These are phyloP conservation scores for Cygnus buccinator DNA, from an alignment of 2,113 vertebrate genomes.

Conservation along the genomic window DNA sequence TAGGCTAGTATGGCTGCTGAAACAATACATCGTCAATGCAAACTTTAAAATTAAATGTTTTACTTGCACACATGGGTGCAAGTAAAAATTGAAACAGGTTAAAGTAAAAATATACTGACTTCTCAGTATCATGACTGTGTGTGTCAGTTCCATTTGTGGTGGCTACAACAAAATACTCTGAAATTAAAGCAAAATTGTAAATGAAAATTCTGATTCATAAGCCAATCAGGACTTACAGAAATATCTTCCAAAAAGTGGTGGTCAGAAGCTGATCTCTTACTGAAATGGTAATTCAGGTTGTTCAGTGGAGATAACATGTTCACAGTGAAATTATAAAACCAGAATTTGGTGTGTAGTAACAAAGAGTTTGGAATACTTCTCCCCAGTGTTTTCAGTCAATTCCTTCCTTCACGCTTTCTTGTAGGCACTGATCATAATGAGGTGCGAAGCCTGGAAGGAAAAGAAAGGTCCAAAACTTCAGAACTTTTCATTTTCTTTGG, in stretches of 20 bases:
- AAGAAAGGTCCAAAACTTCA: background rate
- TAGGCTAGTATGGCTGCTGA: background rate
- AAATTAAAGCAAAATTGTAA: background rate
- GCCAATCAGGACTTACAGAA: background rate
- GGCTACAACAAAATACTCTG: background rate
- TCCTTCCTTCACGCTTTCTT: background rate
- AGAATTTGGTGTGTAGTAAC: fast-evolving
- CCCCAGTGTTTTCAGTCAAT: background rate
- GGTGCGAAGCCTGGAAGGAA: background rate
- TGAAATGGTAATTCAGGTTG: background rate
- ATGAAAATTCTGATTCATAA: background rate
- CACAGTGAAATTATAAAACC: background rate
- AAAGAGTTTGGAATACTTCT: background rate
- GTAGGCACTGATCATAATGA: background rate
- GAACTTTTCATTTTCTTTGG: too few relatives aligned
- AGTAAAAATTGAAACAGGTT: background rate
- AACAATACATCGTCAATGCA: background rate
- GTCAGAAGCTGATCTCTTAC: background rate
- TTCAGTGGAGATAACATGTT: background rate
- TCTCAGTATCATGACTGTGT: background rate
- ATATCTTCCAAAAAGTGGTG: background rate
- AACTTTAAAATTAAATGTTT: background rate
- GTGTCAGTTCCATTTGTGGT: background rate
- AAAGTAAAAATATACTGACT: background rate
- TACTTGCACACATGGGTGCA: background rate